These are phyloP conservation scores for Agrochola circellaris DNA, from an alignment of 2,888 invertebrate genomes.

Conservation along the genomic window DNA sequence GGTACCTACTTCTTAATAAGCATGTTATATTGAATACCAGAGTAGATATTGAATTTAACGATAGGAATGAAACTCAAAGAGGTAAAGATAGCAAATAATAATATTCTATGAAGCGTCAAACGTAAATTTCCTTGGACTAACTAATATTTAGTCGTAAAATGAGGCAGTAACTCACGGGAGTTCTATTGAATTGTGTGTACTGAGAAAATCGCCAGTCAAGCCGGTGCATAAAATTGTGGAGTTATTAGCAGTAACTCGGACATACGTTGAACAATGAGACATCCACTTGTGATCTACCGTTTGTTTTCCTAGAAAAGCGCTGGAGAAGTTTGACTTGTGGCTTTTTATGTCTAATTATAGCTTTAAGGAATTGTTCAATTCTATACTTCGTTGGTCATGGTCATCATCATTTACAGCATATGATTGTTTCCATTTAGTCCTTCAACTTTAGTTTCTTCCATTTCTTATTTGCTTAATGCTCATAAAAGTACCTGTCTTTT, in stretches of 20 bases:
- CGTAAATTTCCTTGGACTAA: slow-evolving; percentile 26
- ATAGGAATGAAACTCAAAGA: slow-evolving; percentile 13
- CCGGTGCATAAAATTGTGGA: slow-evolving; percentile 42
- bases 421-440: not conserved
- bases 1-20: not conserved
- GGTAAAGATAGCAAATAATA: slow-evolving; percentile 20
- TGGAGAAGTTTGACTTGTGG: not conserved
- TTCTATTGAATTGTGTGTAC: slow-evolving; percentile 46
- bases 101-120: slow-evolving; percentile 24
- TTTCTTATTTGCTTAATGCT: not conserved
- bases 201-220: slow-evolving; percentile 42
- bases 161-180: slow-evolving; percentile 32
- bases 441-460: not conserved
- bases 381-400: not conserved
- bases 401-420: not conserved
- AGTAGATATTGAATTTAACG: not conserved
- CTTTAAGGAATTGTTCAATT: slow-evolving; percentile 1
- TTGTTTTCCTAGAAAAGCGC: slow-evolving; percentile 36
- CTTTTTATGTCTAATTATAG: slow-evolving; percentile 6
- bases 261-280: slow-evolving; percentile 38
- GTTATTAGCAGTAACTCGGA: slow-evolving; percentile 40
- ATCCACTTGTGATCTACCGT: slow-evolving; percentile 33
- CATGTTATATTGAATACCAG: not conserved
- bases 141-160: slow-evolving; percentile 48
- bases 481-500: not conserved